Conservation (phyloP, 2,888 invertebrate species). For the Platycheirus rosarum region DNA sequence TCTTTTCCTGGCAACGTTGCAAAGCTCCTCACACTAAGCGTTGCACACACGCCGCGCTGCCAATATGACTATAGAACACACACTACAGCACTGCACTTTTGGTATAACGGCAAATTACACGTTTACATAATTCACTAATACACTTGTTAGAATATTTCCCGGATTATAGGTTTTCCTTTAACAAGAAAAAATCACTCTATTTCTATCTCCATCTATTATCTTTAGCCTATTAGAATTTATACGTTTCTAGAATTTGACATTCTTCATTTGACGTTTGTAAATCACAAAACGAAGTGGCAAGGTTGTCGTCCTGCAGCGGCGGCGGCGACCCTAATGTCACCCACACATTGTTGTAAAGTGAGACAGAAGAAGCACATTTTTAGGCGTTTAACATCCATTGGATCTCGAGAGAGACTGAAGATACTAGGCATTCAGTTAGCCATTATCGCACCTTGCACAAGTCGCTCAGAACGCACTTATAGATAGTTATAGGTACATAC, state of each 20-base stretch:
- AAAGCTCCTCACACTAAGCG: constrained; percentile 59
- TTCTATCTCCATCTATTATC: constrained; percentile 31
- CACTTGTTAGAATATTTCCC: constrained; percentile 69
- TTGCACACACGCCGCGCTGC: constrained; percentile 11
- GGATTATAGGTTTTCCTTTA: constrained; percentile 41
- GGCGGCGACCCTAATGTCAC: constrained; percentile 44
- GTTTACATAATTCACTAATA: constrained; percentile 61
- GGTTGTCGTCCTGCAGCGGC: constrained; percentile 35
- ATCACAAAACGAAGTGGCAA: constrained; percentile 49
- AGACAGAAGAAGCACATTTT: constrained; percentile 56
- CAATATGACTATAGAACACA: constrained; percentile 23
- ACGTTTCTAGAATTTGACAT: constrained; percentile 65
- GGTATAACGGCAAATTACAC: constrained; percentile 50
- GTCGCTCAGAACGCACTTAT: constrained; percentile 55
- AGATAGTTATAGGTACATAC: not conserved
- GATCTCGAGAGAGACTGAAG: constrained; percentile 41
- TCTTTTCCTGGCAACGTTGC: constrained; percentile 58
- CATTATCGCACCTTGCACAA: constrained; percentile 72
- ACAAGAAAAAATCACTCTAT: constrained; percentile 5
- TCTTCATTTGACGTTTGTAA: constrained; percentile 51
- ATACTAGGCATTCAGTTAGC: constrained; percentile 67
- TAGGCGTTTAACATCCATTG: constrained; percentile 60
- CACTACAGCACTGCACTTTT: constrained; percentile 58
- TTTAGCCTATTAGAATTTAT: constrained; percentile 50
- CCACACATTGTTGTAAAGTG: constrained; percentile 55